A percentile compares a stretch with the other conserved stretches of the same genome.
phyloP scores from a whole-genome alignment of 2,113 vertebrate species.

The Pogona vitticeps region DNA sequence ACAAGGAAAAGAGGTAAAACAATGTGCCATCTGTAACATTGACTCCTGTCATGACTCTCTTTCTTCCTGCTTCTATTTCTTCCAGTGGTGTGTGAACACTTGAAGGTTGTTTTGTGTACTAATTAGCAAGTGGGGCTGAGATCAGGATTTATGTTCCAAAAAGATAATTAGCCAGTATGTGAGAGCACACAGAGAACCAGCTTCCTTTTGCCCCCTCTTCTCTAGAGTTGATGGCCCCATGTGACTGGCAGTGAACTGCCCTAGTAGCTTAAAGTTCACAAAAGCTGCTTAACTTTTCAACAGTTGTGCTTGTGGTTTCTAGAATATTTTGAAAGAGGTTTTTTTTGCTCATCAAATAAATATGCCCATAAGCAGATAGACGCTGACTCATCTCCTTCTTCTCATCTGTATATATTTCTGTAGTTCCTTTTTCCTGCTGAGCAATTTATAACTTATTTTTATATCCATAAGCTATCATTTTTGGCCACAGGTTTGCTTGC shows the following conservation, averaged over 20 bases:
- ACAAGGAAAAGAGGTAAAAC: no score
- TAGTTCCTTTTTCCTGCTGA: neutral
- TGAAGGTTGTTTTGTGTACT: neutral
- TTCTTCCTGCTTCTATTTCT: no score
- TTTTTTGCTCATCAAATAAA: neutral
- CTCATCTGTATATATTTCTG: neutral
- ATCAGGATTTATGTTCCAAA: neutral
- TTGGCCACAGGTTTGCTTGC: neutral
- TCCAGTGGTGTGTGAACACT: neutral
- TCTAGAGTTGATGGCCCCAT: neutral
- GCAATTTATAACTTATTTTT: neutral
- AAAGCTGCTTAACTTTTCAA: no score
- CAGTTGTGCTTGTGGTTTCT: neutral
- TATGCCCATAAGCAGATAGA: neutral
- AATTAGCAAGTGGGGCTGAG: neutral
- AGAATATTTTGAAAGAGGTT: neutral
- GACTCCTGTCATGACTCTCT: no score
- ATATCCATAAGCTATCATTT: neutral
- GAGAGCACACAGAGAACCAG: neutral
- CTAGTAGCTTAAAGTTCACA: neutral
- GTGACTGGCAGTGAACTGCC: neutral
- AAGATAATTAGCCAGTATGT: neutral
- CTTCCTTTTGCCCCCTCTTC: no score
- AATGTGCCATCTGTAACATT: no score
- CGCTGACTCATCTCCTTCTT: neutral